A percentile compares a stretch with the other conserved stretches of the same genome.
Conservation (phyloP, 1,140 invertebrate species). For the Drosophila murphyi region DNA sequence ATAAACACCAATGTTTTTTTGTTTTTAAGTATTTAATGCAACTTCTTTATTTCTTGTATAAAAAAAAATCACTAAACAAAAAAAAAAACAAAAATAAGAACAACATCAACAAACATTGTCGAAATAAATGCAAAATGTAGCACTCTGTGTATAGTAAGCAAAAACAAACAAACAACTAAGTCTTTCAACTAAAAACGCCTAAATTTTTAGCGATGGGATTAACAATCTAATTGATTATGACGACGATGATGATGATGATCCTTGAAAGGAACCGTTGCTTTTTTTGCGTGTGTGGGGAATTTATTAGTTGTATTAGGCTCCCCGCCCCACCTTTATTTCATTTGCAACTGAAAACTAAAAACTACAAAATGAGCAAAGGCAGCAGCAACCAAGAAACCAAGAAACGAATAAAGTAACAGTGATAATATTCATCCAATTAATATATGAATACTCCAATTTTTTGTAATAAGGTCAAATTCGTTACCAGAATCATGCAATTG, state of each 20-base stretch:
- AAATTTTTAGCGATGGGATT: neutral
- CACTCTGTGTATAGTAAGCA: slow-evolving; percentile 81
- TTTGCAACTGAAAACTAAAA: slow-evolving; percentile 20
- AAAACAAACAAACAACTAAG: slow-evolving; percentile 40
- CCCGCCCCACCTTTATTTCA: neutral
- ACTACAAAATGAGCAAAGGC: neutral
- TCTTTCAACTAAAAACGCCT: slow-evolving; percentile 33
- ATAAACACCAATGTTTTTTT: slow-evolving; percentile 46
- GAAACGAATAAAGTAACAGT: slow-evolving; percentile 50
- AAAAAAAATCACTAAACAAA: slow-evolving; percentile 55
- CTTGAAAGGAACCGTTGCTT: neutral
- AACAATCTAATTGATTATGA: neutral
- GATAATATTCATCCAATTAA: slow-evolving; percentile 55
- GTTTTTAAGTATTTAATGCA: slow-evolving; percentile 65
- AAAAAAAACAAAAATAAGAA: slow-evolving; percentile 32
- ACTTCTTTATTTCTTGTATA: slow-evolving; percentile 77
- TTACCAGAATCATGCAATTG: slow-evolving; percentile 1
- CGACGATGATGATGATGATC: neutral
- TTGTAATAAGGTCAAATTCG: slow-evolving; percentile 22
- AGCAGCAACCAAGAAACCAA: neutral
- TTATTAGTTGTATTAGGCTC: neutral
- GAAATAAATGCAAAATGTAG: slow-evolving; percentile 76
- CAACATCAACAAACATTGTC: slow-evolving; percentile 46
- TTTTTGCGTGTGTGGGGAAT: neutral
- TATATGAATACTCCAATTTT: slow-evolving; percentile 28